A percentile compares a stretch with the other conserved stretches of the same genome.
phyloP scores from a whole-genome alignment of 1,140 invertebrate genomes.

The Melanaphis sacchari region DNA sequence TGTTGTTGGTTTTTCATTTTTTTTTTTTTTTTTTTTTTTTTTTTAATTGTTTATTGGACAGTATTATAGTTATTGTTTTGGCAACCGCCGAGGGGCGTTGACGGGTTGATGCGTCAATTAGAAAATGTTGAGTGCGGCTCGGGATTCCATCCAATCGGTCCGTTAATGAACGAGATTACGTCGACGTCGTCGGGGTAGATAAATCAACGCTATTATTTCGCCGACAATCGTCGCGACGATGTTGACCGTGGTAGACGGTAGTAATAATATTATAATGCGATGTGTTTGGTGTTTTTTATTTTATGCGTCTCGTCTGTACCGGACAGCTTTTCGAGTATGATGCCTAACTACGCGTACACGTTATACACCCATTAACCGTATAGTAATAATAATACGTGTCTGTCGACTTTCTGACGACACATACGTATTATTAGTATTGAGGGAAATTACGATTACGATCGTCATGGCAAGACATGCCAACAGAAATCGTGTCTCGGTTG shows the following conservation, averaged over 20 bases:
- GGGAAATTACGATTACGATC: too few relatives aligned
- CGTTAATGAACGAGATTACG: constrained; percentile 10
- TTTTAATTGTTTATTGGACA: neutral
- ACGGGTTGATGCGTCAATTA: constrained; percentile 7
- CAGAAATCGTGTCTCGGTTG: too few relatives aligned
- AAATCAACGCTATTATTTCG: constrained; percentile 13
- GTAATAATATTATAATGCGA: neutral
- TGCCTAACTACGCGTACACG: neutral
- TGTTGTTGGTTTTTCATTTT: neutral
- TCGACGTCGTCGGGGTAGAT: neutral
- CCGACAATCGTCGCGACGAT: neutral
- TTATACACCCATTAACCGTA: neutral
- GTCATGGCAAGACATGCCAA: too few relatives aligned
- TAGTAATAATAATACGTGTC: neutral
- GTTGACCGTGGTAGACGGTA: too few relatives aligned
- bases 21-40: neutral
- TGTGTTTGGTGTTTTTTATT: neutral
- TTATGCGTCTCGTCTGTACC: neutral
- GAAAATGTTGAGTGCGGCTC: neutral
- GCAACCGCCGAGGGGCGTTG: neutral
- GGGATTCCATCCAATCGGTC: neutral
- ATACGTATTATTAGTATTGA: too few relatives aligned
- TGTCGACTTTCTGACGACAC: neutral
- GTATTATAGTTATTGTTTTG: constrained; percentile 19
- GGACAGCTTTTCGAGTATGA: neutral